These are phyloP conservation scores for Neosilurus hyrtlii DNA, from an alignment of 2,797 vertebrate species.

Conservation along the genomic window DNA sequence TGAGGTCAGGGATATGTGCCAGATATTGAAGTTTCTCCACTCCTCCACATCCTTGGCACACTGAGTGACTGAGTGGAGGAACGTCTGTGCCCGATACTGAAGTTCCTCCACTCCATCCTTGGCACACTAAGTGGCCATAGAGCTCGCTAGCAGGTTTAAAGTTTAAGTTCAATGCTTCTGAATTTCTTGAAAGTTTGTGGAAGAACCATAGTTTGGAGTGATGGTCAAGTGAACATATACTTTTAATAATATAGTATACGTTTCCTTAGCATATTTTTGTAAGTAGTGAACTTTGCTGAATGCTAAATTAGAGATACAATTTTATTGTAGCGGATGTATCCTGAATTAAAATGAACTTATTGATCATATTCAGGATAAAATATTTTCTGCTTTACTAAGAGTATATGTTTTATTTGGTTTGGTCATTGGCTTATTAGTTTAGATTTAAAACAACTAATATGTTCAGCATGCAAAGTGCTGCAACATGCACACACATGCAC, in stretches of 20 bases:
- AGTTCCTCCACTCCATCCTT: too few species aligned
- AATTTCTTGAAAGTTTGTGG: neutral
- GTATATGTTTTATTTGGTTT: neutral
- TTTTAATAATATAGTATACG: neutral
- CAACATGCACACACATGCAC: neutral
- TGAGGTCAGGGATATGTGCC: neutral
- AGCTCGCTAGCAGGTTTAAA: too few species aligned
- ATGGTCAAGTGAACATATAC: neutral
- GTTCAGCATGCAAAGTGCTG: conserved; percentile 1
- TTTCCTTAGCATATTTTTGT: neutral
- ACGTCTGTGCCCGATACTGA: neutral
- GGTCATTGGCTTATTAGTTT: neutral
- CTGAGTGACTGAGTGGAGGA: too few species aligned
- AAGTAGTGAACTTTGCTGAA: neutral
- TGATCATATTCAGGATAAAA: neutral
- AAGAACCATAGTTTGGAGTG: neutral
- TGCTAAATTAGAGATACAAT: neutral
- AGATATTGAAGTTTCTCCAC: neutral
- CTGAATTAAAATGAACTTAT: neutral
- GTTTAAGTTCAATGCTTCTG: neutral
- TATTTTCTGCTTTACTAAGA: neutral
- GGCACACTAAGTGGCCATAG: too few species aligned
- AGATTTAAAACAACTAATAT: neutral
- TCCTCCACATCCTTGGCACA: too few species aligned
- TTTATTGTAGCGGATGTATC: neutral